Evolutionary conservation across 2,888 invertebrate genomes (phyloP).

Genomic region (Barypeithes pellucidus): DNA sequence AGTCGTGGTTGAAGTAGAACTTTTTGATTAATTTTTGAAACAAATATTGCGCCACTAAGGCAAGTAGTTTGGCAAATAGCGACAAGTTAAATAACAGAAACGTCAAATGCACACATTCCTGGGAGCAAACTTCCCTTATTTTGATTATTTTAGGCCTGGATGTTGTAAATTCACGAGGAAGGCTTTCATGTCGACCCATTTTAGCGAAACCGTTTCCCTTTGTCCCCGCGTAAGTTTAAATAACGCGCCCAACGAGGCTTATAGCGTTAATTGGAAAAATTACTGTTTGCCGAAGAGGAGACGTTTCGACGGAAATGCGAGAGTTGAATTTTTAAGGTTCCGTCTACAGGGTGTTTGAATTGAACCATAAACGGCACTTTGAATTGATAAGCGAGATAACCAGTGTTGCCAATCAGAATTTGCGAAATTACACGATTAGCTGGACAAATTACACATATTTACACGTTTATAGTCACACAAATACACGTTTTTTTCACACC

Average conservation of each 20-base stretch:
- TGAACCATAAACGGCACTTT: no score
- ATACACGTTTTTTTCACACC: no score
- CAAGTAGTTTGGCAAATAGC: no score
- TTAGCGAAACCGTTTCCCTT: slow-evolving; percentile 7
- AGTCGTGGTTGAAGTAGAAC: no score
- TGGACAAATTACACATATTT: no score
- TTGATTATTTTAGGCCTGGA: slow-evolving; percentile 10
- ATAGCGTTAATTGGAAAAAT: slow-evolving; percentile 20
- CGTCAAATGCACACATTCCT: background rate
- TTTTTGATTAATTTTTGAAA: no score
- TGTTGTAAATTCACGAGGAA: slow-evolving; percentile 2
- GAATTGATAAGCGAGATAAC: no score
- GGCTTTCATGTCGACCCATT: background rate
- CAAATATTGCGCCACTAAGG: no score
- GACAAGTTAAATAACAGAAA: background rate
- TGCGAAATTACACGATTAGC: no score
- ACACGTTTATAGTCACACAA: no score
- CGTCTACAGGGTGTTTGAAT: background rate
- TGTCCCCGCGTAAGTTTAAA: background rate
- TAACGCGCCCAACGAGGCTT: background rate
- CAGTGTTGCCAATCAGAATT: no score
- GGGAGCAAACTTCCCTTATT: slow-evolving; percentile 2
- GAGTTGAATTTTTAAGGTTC: slow-evolving; percentile 2
- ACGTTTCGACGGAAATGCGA: slow-evolving; percentile 6
- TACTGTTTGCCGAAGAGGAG: slow-evolving; percentile 4